A percentile compares a stretch with the other conserved stretches of the same genome.
Evolutionary conservation across 2,888 invertebrate species (phyloP).

Genomic region (Eledona agricola): DNA sequence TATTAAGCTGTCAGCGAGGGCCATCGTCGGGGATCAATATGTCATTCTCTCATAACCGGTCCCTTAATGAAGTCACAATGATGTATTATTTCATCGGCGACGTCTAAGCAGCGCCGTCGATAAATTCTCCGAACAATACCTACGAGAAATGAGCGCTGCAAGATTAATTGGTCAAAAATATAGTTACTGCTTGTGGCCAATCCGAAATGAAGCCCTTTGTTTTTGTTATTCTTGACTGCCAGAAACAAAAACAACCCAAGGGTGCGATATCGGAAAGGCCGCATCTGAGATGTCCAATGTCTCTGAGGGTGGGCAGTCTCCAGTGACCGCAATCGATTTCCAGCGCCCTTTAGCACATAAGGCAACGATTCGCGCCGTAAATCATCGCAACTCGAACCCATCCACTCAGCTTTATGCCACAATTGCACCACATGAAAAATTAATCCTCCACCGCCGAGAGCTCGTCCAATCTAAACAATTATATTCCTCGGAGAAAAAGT

Average conservation of each 20-base stretch:
- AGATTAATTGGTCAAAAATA: slow-evolving; percentile 50
- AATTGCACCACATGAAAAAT: slow-evolving; percentile 21
- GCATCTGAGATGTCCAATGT: slow-evolving; percentile 26
- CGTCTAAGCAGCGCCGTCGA: slow-evolving; percentile 28
- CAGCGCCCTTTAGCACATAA: slow-evolving; percentile 32
- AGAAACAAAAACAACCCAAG: slow-evolving; percentile 46
- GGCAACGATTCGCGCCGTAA: slow-evolving; percentile 20
- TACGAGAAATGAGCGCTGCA: slow-evolving; percentile 40
- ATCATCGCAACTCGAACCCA: slow-evolving; percentile 17
- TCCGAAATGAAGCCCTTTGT: slow-evolving; percentile 44
- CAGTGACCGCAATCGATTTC: slow-evolving; percentile 36
- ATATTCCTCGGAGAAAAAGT: too few species aligned
- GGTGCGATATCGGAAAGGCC: slow-evolving; percentile 43
- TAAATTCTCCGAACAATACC: slow-evolving; percentile 45
- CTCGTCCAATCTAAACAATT: too few species aligned
- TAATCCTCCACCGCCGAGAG: slow-evolving; percentile 9
- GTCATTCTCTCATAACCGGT: slow-evolving; percentile 41
- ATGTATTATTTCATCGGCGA: slow-evolving; percentile 39
- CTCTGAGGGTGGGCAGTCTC: slow-evolving; percentile 21
- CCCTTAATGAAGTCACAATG: slow-evolving; percentile 45
- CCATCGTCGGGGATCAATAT: slow-evolving; percentile 42
- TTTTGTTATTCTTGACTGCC: slow-evolving; percentile 43
- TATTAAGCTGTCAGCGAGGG: slow-evolving; percentile 41
- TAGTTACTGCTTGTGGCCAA: slow-evolving; percentile 45
- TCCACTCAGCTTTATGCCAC: slow-evolving; percentile 19